These are phyloP conservation scores for Apeltes quadracus DNA, from an alignment of 2,113 vertebrate species.

Conservation along the genomic window DNA sequence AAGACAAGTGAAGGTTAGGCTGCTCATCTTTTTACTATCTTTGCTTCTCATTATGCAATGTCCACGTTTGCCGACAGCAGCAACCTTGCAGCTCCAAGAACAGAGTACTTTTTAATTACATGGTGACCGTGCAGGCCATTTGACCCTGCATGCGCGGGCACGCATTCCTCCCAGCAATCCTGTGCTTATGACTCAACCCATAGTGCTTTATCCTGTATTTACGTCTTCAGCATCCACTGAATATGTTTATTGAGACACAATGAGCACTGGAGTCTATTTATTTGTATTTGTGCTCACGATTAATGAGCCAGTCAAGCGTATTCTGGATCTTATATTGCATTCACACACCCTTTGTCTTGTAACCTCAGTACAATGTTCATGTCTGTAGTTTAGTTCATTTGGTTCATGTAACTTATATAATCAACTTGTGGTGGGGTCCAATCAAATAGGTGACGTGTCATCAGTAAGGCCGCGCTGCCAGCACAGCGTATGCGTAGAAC, in stretches of 20 bases:
- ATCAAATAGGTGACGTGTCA: background rate
- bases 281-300: background rate
- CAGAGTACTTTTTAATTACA: constrained; percentile 37
- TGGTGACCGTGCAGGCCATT: background rate
- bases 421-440: background rate
- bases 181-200: background rate
- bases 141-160: background rate
- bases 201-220: background rate
- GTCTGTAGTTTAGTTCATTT: background rate
- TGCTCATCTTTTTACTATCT: constrained; percentile 16
- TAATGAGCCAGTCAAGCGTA: background rate
- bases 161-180: background rate
- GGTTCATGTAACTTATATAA: background rate
- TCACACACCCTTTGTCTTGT: background rate
- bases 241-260: background rate
- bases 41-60: constrained; percentile 33
- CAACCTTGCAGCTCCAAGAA: constrained; percentile 30
- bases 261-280: background rate
- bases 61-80: constrained; percentile 11
- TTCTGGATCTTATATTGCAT: background rate
- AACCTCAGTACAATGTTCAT: background rate
- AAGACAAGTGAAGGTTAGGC: constrained; percentile 31
- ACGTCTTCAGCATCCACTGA: background rate
- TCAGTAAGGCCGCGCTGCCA: background rate
- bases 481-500: background rate